Evolutionary conservation across 2,113 vertebrate species (phyloP), one percentile per base, ranked within the genome.

Genomic region (Antigone vipio): DNA sequence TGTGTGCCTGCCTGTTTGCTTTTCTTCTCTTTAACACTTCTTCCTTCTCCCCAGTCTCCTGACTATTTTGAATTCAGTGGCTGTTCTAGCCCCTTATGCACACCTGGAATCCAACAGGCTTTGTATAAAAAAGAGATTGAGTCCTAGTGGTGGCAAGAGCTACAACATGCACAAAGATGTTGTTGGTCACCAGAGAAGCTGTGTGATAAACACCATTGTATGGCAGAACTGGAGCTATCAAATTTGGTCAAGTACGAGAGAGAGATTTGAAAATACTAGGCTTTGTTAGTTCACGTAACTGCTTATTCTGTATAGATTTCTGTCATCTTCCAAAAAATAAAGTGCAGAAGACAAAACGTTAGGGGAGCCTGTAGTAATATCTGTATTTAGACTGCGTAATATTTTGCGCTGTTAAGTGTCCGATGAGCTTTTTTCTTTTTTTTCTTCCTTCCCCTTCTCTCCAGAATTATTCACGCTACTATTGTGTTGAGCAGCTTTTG

Each of bases 381-480:
- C 29, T 64, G 12, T 85, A 30, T 91, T 85, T 71, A 45, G 42
- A 14, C 50, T 81, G 40, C 56, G 62, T 68, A 75, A 4, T 49
- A 62, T 23, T 79, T 78, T 77, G 38, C 75, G 24, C 23, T 22
- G 3, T 15, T 19, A 38, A 64, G 38, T 42, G 16, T 67, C 17
- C 60, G 58, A 3, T 2, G 23, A 67, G 22, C 29, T 34, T 29
- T 21, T 18, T 58, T 71, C 29, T 45, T 34, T 7, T 71, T 38
- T 62, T 24, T 7, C 6, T 49, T 20, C 2, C 3, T 5, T 9
- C 4, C 4, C 8, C 7, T 8, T 27, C 14, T 15, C 7, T n/a
- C 16, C 9, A 10, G 12, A 49, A 18, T 62, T 66, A 26, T 45
- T 78, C 49, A n/a, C 0, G 0, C 8, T 47, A 11, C 29, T 44